These are phyloP conservation scores for Drosophila melanica DNA, from an alignment of 1,140 invertebrate species.

Conservation along the genomic window DNA sequence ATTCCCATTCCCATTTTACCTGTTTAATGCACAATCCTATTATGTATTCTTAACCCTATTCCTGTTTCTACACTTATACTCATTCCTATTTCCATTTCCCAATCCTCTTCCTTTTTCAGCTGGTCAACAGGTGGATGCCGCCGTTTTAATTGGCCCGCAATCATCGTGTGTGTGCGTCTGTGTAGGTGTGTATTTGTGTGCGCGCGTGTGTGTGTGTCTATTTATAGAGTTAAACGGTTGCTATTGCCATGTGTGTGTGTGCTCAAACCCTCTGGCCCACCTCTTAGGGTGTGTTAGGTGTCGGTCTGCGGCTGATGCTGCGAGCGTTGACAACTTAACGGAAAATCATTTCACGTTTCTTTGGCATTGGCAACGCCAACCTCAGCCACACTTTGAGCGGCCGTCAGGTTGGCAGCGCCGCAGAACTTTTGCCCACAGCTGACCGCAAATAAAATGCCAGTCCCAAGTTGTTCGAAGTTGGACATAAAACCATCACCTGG, in stretches of 20 bases:
- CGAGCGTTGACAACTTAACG: slow-evolving; percentile 66
- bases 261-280: background rate
- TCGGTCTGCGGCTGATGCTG: slow-evolving; percentile 47
- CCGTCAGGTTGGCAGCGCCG: slow-evolving; percentile 8
- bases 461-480: background rate
- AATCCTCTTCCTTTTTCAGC: background rate
- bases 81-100: slow-evolving; percentile 10
- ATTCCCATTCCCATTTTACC: slow-evolving; percentile 1
- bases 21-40: background rate
- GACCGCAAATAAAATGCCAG: slow-evolving; percentile 34
- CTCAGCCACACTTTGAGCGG: background rate
- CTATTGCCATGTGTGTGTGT: slow-evolving; percentile 19
- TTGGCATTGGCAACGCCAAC: slow-evolving; percentile 9
- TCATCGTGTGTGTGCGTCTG: background rate
- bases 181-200: background rate
- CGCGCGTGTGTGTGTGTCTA: slow-evolving; percentile 4
- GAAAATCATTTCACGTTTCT: slow-evolving; percentile 66
- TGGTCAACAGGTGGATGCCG: slow-evolving; percentile 43
- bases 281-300: slow-evolving; percentile 1
- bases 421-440: slow-evolving; percentile 26
- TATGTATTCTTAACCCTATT: background rate
- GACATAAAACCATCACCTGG: background rate
- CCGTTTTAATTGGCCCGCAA: slow-evolving; percentile 32
- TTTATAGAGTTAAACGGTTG: slow-evolving; percentile 35
- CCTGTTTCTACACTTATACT: background rate